These are phyloP conservation scores for Parelbella ahira DNA, from an alignment of 2,888 invertebrate species.

Conservation along the genomic window DNA sequence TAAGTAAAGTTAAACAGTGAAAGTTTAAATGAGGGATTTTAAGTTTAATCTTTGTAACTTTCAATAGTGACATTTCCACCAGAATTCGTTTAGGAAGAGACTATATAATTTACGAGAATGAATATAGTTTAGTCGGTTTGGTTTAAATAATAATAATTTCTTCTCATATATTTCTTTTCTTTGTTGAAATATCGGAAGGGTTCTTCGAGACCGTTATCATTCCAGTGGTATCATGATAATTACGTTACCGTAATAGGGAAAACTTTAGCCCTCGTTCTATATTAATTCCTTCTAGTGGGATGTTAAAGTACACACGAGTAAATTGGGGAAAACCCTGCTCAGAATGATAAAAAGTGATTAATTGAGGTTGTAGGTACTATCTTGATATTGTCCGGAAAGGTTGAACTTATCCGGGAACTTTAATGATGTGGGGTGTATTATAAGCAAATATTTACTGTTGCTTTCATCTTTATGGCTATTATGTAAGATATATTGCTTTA, in stretches of 20 bases:
- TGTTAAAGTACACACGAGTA: constrained; percentile 21
- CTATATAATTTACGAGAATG: background rate
- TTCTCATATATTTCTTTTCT: constrained; percentile 2
- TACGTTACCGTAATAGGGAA: constrained; percentile 14
- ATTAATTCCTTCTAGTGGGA: constrained; percentile 19
- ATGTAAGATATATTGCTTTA: too few relatives aligned
- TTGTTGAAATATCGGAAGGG: constrained; percentile 1
- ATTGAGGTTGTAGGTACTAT: constrained; percentile 19
- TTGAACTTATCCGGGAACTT: constrained; percentile 12
- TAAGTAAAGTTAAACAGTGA: too few relatives aligned
- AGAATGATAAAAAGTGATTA: constrained; percentile 24
- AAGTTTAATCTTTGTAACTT: too few relatives aligned
- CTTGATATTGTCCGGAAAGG: constrained; percentile 17
- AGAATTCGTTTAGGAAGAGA: constrained; percentile 43
- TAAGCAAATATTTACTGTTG: constrained; percentile 3
- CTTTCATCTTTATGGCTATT: too few relatives aligned
- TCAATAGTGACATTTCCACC: constrained; percentile 57
- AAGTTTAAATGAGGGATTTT: too few relatives aligned
- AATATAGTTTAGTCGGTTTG: too few relatives aligned
- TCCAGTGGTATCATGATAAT: constrained; percentile 10
- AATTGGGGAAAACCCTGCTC: constrained; percentile 22
- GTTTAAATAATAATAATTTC: too few relatives aligned
- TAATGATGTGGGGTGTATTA: constrained; percentile 14
- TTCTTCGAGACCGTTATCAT: background rate
- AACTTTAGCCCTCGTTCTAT: constrained; percentile 20